Evolutionary conservation across 2,797 vertebrate genomes (phyloP).

Genomic region (Perodicticus potto): DNA sequence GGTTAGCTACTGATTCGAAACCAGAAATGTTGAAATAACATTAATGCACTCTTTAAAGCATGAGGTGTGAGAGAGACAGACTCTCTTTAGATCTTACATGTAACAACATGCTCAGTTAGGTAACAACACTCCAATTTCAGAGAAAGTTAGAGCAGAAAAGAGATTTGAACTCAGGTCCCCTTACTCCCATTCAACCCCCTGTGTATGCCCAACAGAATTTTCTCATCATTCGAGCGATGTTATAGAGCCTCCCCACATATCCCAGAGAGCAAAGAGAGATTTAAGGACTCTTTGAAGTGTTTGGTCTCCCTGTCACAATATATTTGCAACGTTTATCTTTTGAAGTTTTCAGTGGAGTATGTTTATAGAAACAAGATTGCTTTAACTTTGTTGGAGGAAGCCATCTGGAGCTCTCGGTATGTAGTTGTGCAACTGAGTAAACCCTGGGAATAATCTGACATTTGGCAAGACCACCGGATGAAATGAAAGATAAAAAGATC

Average conservation of each 20-base stretch:
- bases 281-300: constrained; percentile 21
- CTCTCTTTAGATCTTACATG: not conserved
- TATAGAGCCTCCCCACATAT: not conserved
- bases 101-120: not conserved
- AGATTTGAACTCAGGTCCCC: not conserved
- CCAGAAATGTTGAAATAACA: constrained; percentile 9
- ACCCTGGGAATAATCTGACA: constrained; percentile 52
- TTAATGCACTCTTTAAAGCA: not conserved
- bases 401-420: constrained; percentile 48
- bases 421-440: constrained; percentile 38
- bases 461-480: constrained; percentile 47
- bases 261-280: not conserved
- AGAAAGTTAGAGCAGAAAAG: not conserved
- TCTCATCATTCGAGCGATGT: not conserved
- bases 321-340: constrained; percentile 67
- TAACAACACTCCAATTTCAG: constrained; percentile 8
- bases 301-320: constrained; percentile 40
- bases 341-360: constrained; percentile 45
- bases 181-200: not conserved
- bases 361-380: constrained; percentile 60
- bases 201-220: not conserved
- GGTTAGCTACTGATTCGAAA: not conserved
- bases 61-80: not conserved
- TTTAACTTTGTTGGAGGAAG: constrained; percentile 56
- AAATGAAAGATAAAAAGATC: constrained; percentile 42